phyloP scores from a whole-genome alignment of 2,888 invertebrate species.

The Meta bourneti region DNA sequence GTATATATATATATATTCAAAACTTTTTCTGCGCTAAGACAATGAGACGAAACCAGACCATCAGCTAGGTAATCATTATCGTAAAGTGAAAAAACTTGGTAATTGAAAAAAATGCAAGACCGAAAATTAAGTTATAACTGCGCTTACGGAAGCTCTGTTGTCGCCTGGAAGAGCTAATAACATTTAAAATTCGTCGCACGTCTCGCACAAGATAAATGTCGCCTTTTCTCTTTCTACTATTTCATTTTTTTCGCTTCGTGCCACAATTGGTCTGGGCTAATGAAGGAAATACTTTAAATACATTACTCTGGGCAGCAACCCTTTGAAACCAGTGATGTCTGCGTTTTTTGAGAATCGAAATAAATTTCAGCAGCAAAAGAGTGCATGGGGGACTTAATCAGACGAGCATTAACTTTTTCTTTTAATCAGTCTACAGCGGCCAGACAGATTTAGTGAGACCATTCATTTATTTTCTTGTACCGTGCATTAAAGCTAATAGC shows the following conservation, averaged over 20 bases:
- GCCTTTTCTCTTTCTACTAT: conserved; percentile 45
- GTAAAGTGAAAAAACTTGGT: conserved; percentile 32
- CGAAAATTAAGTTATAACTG: conserved; percentile 74
- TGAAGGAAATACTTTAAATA: conserved; percentile 67
- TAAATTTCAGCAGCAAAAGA: conserved; percentile 19
- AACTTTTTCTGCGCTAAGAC: conserved; percentile 52
- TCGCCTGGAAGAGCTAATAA: conserved; percentile 69
- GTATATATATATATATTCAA: conserved; percentile 2
- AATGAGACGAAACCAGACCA: conserved; percentile 52
- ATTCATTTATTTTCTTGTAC: background rate
- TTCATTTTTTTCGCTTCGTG: conserved; percentile 26
- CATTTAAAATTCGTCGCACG: conserved; percentile 75
- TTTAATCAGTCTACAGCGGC: background rate
- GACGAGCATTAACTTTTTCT: background rate
- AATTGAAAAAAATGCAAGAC: conserved; percentile 33
- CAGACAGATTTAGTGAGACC: background rate
- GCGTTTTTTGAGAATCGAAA: conserved; percentile 7
- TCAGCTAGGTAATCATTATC: conserved; percentile 68
- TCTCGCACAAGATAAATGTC: conserved; percentile 67
- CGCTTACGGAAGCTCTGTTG: conserved; percentile 69
- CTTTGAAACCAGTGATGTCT: conserved; percentile 58
- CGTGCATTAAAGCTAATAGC: background rate
- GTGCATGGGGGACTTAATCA: background rate
- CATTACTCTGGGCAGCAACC: conserved; percentile 43
- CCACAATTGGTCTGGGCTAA: conserved; percentile 48